Evolutionary conservation across 2,113 vertebrate species (phyloP).

Genomic region (Grallaria varia): DNA sequence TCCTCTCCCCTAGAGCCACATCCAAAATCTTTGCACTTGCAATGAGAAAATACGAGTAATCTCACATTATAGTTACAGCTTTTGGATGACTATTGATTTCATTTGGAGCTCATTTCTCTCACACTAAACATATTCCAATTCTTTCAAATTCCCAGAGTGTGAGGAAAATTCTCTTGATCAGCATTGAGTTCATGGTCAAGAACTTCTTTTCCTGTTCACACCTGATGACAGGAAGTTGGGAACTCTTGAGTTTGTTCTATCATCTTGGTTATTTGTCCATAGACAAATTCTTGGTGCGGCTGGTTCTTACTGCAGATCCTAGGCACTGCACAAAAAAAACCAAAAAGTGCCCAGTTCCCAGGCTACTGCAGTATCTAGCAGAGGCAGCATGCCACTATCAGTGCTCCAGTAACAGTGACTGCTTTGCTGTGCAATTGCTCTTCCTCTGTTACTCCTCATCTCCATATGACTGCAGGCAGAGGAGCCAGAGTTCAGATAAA

Average conservation of each 20-base stretch:
- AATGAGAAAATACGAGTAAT: background rate
- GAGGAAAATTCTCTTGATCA: background rate
- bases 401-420: background rate
- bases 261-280: background rate
- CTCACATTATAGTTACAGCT: background rate
- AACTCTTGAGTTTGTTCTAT: background rate
- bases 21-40: background rate
- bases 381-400: background rate
- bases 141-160: background rate
- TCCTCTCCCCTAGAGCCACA: background rate
- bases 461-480: background rate
- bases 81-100: background rate
- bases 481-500: background rate
- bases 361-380: background rate
- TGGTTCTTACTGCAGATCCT: background rate
- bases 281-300: background rate
- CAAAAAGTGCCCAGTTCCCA: background rate
- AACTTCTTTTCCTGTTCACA: background rate
- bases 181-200: background rate
- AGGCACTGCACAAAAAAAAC: background rate
- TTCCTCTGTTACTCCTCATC: background rate
- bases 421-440: background rate
- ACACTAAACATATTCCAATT: background rate
- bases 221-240: background rate
- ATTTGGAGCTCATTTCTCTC: background rate